These are phyloP conservation scores for Chaitophorus viminalis DNA, from an alignment of 2,888 invertebrate genomes.

Conservation along the genomic window DNA sequence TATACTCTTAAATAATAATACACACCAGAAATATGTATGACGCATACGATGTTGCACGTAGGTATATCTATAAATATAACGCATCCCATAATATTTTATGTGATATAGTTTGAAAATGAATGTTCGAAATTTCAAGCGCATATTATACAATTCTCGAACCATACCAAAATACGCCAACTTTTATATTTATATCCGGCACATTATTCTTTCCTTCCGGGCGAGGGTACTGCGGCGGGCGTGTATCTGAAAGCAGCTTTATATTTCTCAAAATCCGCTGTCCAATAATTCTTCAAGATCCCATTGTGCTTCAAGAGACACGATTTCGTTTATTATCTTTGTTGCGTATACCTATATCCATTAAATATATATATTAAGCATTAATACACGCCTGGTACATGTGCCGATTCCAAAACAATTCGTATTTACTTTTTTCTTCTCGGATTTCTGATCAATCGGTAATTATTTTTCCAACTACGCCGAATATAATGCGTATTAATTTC, in stretches of 20 bases:
- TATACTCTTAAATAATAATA: too few species aligned
- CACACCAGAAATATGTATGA: too few species aligned
- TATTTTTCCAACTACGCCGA: too few species aligned
- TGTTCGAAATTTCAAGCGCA: background rate
- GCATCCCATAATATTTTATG: background rate
- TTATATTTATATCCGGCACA: background rate
- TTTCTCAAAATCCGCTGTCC: background rate
- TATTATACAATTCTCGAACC: background rate
- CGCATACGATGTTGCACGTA: background rate
- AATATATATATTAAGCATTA: too few species aligned
- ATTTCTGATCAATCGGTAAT: too few species aligned
- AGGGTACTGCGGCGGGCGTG: background rate
- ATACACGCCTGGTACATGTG: too few species aligned
- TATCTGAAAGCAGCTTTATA: background rate
- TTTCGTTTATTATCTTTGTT: background rate
- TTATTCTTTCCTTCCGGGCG: background rate
- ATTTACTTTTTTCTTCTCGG: too few species aligned
- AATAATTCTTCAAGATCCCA: slow-evolving; percentile 13
- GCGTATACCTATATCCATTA: too few species aligned
- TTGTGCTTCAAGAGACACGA: background rate
- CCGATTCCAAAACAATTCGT: background rate
- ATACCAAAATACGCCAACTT: background rate
- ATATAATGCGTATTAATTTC: too few species aligned
- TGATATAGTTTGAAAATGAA: background rate
- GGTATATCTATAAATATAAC: background rate